Base-by-base conservation (phyloP, 2,797 vertebrate species). In the Chloroceryle amazona region DNA sequence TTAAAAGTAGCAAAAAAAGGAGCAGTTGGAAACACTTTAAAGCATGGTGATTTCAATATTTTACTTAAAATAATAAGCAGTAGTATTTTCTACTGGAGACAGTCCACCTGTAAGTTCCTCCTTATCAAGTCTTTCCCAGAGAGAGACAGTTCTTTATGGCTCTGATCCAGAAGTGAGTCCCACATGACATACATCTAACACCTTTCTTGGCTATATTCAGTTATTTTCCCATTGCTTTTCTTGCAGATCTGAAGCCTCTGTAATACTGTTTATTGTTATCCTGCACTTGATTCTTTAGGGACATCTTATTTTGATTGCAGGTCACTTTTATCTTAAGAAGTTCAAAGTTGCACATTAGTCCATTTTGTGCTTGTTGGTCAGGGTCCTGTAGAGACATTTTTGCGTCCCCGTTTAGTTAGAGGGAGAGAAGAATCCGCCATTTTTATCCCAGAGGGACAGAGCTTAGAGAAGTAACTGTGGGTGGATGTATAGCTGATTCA, bases 151-250 rank as follows among this genome's bases (percentile, higher is more conserved):
- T 71, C 41, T 60, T 51, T 23, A 3, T 11, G 65, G 3, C 11
- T 47, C n/a, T 86, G 6, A 41, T 78, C 22, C 29, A 54, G 42
- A 37, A 55, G 18, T 28, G 23, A 2, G 7, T 58, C 28, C 28
- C 4, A 29, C n/a, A 61, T 33, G 29, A 17, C 8, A 39, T 0
- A 1, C 9, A 35, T 2, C 17, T 82, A 6, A 35, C 68, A 4
- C 14, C 16, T 80, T 68, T 47, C 37, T 49, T 84, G 23, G 5
- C 26, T 8, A 2, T 9, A 11, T 66, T 63, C 44, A 37, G 17
- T 25, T 75, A 44, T 75, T 75, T 75, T 63, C 7, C 21, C 17
- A 35, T 35, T 1, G 0, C 3, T 61, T 52, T 75, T 5, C 12
- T 51, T 39, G 31, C 3, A 75, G 41, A 57, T 10, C 14, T 79